A percentile compares a stretch with the other conserved stretches of the same genome.
Evolutionary conservation across 2,797 vertebrate genomes (phyloP).

Genomic region (Melanotaenia parkinsoni): DNA sequence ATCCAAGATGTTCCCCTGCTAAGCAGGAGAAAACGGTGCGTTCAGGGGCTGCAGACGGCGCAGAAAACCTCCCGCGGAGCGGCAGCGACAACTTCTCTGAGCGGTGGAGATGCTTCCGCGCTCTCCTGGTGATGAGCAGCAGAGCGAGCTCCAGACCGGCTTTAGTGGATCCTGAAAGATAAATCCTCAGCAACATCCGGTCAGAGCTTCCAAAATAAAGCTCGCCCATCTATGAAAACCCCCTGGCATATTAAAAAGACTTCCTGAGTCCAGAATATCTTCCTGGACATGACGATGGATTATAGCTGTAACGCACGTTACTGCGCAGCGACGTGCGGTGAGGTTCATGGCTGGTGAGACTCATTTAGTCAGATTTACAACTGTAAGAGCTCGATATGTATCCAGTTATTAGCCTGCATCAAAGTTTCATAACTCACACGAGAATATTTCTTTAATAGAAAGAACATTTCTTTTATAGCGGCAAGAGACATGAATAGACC

Average conservation of each 20-base stretch:
- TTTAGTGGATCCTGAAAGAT: not conserved
- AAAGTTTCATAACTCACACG: too few relatives aligned
- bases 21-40: too few relatives aligned
- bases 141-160: not conserved
- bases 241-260: too few relatives aligned
- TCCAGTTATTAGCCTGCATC: too few relatives aligned
- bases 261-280: not conserved
- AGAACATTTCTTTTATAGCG: too few relatives aligned
- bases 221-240: not conserved
- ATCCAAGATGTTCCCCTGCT: not conserved
- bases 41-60: not conserved
- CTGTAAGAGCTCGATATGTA: too few relatives aligned
- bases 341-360: too few relatives aligned
- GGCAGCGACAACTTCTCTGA: not conserved
- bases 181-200: not conserved
- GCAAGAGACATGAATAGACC: too few relatives aligned
- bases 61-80: not conserved
- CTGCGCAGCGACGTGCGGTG: not conserved
- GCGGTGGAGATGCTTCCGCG: not conserved
- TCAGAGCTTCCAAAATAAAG: slow-evolving; percentile 18
- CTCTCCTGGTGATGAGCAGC: not conserved
- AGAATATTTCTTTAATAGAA: too few relatives aligned
- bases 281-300: not conserved
- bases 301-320: not conserved
- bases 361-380: too few relatives aligned